Percentiles rank a stretch among this genome's conserved stretches.
Evolutionary conservation across 2,888 invertebrate genomes (phyloP).

Genomic region (Zaprionus bogoriensis): DNA sequence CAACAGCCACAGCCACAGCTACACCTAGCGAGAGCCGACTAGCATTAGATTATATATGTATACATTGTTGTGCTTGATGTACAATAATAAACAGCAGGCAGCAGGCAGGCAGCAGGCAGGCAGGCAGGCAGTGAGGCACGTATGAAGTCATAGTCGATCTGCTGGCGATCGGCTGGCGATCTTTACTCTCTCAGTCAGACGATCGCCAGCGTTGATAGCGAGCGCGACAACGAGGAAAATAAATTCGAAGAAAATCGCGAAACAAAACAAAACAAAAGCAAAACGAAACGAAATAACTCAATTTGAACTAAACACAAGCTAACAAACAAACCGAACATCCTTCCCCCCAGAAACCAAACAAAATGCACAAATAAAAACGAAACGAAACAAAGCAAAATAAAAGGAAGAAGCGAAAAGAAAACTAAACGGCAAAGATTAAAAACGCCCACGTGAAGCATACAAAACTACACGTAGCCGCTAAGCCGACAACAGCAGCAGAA

Average conservation of each 20-base stretch:
- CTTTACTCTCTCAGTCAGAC: slow-evolving; percentile 60
- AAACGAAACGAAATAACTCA: slow-evolving; percentile 12
- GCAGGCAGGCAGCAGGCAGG: slow-evolving; percentile 30
- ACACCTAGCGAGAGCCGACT: slow-evolving; percentile 10
- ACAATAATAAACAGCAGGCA: slow-evolving; percentile 67
- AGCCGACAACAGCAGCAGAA: slow-evolving; percentile 51
- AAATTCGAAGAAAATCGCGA: slow-evolving; percentile 21
- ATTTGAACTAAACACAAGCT: slow-evolving; percentile 11
- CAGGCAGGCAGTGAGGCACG: neutral
- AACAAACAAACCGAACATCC: slow-evolving; percentile 8
- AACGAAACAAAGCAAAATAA: slow-evolving; percentile 29
- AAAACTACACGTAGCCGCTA: slow-evolving; percentile 60
- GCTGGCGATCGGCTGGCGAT: slow-evolving; percentile 45
- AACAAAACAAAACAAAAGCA: slow-evolving; percentile 12
- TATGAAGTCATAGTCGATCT: slow-evolving; percentile 71
- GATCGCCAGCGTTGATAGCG: slow-evolving; percentile 78
- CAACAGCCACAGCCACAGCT: slow-evolving; percentile 5
- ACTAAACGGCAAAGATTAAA: slow-evolving; percentile 68
- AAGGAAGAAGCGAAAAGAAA: too few relatives aligned
- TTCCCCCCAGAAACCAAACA: slow-evolving; percentile 10
- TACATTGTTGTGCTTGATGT: slow-evolving; percentile 61
- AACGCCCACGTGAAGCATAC: slow-evolving; percentile 65
- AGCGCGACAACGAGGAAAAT: slow-evolving; percentile 48
- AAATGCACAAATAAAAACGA: slow-evolving; percentile 21
- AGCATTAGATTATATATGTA: slow-evolving; percentile 13